phyloP scores from a whole-genome alignment of 1,140 invertebrate species.

The Helicoverpa zea region DNA sequence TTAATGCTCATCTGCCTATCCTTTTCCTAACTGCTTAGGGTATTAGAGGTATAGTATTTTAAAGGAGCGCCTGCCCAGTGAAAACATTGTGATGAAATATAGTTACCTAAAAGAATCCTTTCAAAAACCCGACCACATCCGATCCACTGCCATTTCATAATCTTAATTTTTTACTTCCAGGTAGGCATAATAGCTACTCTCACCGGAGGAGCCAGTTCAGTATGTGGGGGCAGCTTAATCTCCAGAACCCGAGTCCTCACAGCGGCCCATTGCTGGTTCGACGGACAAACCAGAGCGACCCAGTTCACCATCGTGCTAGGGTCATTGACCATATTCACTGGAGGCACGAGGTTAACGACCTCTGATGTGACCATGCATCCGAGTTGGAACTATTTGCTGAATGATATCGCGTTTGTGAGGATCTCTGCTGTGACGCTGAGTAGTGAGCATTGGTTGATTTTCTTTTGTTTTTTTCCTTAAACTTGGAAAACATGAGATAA shows the following conservation, averaged over 20 bases:
- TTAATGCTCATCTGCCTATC: too few species aligned
- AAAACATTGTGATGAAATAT: too few species aligned
- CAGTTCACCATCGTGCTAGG: slow-evolving; percentile 74
- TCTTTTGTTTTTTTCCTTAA: neutral
- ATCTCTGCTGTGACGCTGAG: slow-evolving; percentile 71
- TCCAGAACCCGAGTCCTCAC: slow-evolving; percentile 86
- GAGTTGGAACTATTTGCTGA: slow-evolving; percentile 78
- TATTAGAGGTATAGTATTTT: too few species aligned
- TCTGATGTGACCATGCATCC: slow-evolving; percentile 77
- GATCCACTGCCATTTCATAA: too few species aligned
- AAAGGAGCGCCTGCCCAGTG: too few species aligned
- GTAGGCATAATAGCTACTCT: slow-evolving; percentile 68
- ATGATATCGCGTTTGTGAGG: slow-evolving; percentile 86
- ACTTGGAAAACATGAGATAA: neutral
- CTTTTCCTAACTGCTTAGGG: too few species aligned
- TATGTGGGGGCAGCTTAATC: slow-evolving; percentile 87
- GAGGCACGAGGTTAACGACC: slow-evolving; percentile 71
- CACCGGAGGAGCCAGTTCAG: slow-evolving; percentile 64
- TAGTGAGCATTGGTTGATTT: slow-evolving; percentile 63
- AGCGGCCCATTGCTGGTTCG: slow-evolving; percentile 87
- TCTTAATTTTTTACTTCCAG: slow-evolving; percentile 53
- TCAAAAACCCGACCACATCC: too few species aligned
- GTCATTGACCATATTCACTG: slow-evolving; percentile 72
- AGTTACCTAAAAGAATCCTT: too few species aligned
- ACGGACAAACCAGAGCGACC: slow-evolving; percentile 68